Percentiles rank a stretch among this genome's conserved stretches.
phyloP scores from a whole-genome alignment of 64 coral and sea anemone genomes.

The Stylophora pistillata region DNA sequence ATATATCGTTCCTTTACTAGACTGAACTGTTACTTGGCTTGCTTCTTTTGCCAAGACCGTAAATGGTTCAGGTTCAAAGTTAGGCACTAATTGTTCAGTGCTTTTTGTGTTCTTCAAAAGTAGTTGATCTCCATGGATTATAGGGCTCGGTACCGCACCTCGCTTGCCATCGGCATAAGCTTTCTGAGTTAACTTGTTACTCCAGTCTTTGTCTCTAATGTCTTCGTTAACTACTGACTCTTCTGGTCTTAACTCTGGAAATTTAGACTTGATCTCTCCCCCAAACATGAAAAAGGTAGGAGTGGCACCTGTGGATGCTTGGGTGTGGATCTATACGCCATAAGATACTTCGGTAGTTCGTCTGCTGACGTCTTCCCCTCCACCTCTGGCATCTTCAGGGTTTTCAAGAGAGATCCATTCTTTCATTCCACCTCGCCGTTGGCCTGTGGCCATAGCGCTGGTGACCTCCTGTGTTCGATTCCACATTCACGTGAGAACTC shows the following conservation, averaged over 20 bases:
- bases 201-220: constrained; percentile 20
- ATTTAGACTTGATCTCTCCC: constrained; percentile 17
- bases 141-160: constrained; percentile 15
- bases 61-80: constrained; percentile 30
- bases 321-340: constrained; percentile 19
- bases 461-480: not conserved
- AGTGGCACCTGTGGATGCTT: constrained; percentile 7
- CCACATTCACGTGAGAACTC: not conserved
- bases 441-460: constrained; percentile 15
- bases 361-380: constrained; percentile 33
- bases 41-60: constrained; percentile 40
- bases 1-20: too few species aligned
- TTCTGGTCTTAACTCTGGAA: constrained; percentile 40
- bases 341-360: constrained; percentile 3
- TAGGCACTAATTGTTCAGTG: constrained; percentile 15
- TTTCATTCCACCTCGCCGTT: not conserved
- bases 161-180: constrained; percentile 28
- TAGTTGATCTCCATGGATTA: constrained; percentile 30
- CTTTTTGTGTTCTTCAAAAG: constrained; percentile 40
- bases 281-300: constrained; percentile 17
- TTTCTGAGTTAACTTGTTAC: constrained; percentile 13
- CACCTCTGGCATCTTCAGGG: constrained; percentile 12
- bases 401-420: not conserved
- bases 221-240: not conserved
- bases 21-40: constrained; percentile 12